phyloP scores from a whole-genome alignment of 1,140 invertebrate species.

The Lamellibrachia luymesi region DNA sequence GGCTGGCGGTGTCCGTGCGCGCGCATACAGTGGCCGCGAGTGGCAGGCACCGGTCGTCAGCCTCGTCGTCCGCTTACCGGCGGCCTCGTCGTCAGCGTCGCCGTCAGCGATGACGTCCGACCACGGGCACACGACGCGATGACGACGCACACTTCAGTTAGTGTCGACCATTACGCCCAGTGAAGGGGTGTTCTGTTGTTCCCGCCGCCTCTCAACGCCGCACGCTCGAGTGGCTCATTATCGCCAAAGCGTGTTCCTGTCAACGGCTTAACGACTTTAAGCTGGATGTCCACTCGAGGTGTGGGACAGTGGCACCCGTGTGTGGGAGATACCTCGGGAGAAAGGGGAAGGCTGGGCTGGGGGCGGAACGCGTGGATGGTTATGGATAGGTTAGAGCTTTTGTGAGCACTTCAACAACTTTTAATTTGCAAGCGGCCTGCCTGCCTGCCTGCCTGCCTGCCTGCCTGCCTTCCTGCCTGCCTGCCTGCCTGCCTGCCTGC shows the following conservation, averaged over 20 bases:
- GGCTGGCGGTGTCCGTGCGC: not conserved
- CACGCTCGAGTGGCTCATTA: not conserved
- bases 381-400: not conserved
- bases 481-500: constrained; percentile 18
- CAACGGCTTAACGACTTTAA: not conserved
- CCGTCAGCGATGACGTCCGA: not conserved
- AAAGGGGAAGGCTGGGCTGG: not conserved
- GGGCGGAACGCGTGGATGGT: not conserved
- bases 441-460: constrained; percentile 12
- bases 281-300: not conserved
- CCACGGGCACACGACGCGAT: not conserved
- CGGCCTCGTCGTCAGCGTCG: no score
- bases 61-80: no score
- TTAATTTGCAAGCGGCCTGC: not conserved
- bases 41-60: not conserved
- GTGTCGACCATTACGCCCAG: not conserved
- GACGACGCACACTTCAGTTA: not conserved
- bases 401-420: not conserved
- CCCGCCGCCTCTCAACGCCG: not conserved
- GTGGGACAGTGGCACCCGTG: not conserved
- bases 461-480: constrained; percentile 15
- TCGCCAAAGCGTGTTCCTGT: not conserved
- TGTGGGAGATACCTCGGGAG: not conserved
- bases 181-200: not conserved
- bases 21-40: not conserved